Percentiles rank a stretch among this genome's conserved stretches.
These are phyloP conservation scores for Thysanoteuthis rhombus DNA, from an alignment of 2,888 invertebrate genomes.

Conservation along the genomic window DNA sequence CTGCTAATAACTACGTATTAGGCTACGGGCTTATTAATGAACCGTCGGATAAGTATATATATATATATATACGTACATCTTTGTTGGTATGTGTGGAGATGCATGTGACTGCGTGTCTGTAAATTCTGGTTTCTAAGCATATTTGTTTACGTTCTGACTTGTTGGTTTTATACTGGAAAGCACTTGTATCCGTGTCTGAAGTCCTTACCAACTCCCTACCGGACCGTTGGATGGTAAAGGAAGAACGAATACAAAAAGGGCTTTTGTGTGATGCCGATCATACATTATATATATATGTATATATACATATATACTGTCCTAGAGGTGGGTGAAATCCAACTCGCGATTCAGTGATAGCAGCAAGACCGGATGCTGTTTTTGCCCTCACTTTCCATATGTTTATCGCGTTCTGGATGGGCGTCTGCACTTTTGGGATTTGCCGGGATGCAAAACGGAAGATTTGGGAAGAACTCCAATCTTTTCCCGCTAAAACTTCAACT, in stretches of 20 bases:
- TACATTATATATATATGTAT: neutral
- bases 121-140: neutral
- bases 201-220: neutral
- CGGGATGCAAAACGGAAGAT: slow-evolving; percentile 12
- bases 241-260: neutral
- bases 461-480: neutral
- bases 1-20: too few species aligned
- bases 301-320: neutral
- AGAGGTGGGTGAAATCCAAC: neutral
- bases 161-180: neutral
- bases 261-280: neutral
- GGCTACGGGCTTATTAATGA: too few species aligned
- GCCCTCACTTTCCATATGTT: neutral
- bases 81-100: too few species aligned
- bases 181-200: neutral
- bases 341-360: neutral
- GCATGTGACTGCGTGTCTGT: neutral
- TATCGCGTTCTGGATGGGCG: neutral
- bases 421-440: neutral
- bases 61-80: too few species aligned
- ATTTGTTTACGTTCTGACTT: neutral
- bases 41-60: too few species aligned
- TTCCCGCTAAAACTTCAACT: neutral
- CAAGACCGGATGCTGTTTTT: neutral
- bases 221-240: neutral